Conservation (phyloP, 1,140 invertebrate genomes). For the Armadillidium nasatum region DNA sequence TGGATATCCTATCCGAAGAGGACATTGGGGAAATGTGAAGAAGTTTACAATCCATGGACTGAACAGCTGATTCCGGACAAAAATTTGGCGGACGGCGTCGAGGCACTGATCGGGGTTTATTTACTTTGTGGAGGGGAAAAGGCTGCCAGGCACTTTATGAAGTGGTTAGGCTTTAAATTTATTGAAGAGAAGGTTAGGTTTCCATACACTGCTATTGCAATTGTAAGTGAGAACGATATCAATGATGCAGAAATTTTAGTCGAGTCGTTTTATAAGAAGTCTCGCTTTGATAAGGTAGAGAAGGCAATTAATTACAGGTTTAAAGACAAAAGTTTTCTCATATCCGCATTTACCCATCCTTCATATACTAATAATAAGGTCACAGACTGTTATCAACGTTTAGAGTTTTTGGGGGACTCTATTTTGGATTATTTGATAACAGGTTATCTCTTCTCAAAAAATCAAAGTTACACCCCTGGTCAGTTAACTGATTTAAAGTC, state of each 20-base stretch:
- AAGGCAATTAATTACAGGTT: conserved; percentile 33
- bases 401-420: conserved; percentile 62
- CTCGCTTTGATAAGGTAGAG: conserved; percentile 29
- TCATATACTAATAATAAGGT: conserved; percentile 45
- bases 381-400: conserved; percentile 58
- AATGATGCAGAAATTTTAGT: too few species aligned
- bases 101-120: conserved; percentile 19
- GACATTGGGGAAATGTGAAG: too few species aligned
- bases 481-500: conserved; percentile 56
- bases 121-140: neutral
- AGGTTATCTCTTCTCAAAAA: conserved; percentile 56
- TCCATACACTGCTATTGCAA: too few species aligned
- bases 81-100: conserved; percentile 23
- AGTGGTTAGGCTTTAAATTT: conserved; percentile 13
- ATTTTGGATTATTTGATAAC: conserved; percentile 61
- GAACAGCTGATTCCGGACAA: conserved; percentile 22
- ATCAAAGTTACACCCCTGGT: conserved; percentile 51
- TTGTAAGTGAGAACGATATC: too few species aligned
- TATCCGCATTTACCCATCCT: conserved; percentile 39
- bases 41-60: conserved; percentile 21
- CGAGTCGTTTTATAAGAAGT: neutral
- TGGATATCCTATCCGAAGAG: neutral
- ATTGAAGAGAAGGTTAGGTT: neutral
- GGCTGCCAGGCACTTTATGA: neutral
- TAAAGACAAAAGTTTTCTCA: conserved; percentile 34